Base-by-base conservation (phyloP, 1,140 invertebrate species). In the Drosophila novamexicana region DNA sequence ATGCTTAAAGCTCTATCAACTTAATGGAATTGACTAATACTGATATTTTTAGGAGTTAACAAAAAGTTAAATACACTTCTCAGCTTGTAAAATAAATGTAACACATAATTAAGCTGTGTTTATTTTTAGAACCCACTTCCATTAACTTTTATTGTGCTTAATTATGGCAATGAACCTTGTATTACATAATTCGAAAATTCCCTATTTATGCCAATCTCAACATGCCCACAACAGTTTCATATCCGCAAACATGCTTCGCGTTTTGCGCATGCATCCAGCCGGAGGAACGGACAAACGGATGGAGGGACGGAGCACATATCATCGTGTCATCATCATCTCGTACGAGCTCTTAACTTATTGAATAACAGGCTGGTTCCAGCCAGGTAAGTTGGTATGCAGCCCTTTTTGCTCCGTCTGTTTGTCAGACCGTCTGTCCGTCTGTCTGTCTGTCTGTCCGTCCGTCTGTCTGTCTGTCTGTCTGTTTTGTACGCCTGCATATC, bases 181-280 rank as follows among this genome's bases (percentile, higher is more conserved):
- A 47, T 29, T 22, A 32, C 9, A 7, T 63, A 52, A 64, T 53
- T 44, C 32, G 10, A 42, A 32, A 36, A 47, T 50, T n/a, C 14
- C 29, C 36, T 32, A 36, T n/a, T 64, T 42, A 63, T 52, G 54
- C 37, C 44, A 58, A 39, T 40, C 18, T 58, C 37, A 32, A 53
- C 3, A 29, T 45, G 49, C 50, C 52, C 49, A 47, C 65, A 67
- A n/a, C 47, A 37, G 81, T 50, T 88, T 82, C 47, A 76, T 72
- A 86, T 86, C 82, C 82, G 82, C 75, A 82, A 86, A 71, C 82
- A 62, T 82, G 79, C 68, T 77, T 49, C 73, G 77, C 56, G 83
- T 88, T 72, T 61, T 57, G 50, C 66, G 56, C 63, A 71, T 67
- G 64, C 45, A 75, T 57, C 56, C 62, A 65, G 16, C 32, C 50